Base-by-base conservation (phyloP, 64 coral and sea anemone genomes). In the Acropora tenuis region DNA sequence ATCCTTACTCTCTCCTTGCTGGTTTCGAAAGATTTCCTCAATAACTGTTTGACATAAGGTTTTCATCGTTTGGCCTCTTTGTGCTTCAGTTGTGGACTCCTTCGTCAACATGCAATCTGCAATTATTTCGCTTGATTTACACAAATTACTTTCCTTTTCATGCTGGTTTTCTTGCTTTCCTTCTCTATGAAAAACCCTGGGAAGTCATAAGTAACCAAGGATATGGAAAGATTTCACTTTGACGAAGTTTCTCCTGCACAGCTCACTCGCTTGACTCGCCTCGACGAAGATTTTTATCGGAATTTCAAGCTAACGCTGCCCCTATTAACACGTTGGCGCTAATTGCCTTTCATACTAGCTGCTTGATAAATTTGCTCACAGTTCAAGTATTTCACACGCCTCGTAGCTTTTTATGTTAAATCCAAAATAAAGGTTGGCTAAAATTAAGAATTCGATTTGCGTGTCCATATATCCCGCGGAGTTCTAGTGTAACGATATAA, bases 11-110 rank as follows among this genome's bases (percentile, higher is more conserved):
- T 18, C 30, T 30, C 30, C 65, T 48, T 80, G 8, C 16, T 91
- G 89, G 8, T 73, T 41, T 40, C 20, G 30, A 20, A 91, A 74
- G 48, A 83, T 82, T n/a, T 91, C 89, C 49, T 75, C 69, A 43
- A 91, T 61, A 5, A 83, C 79, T 1, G 89, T 91, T 73, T 91
- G 89, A 68, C 80, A 67, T 1, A 57, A 83, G 17, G 59, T 17
- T 47, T 83, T 42, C 41, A 67, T 45, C 18, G 80, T 46, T 8
- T 41, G 7, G 61, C 1, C 42, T 30, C 30, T 30, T 61, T 45
- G 44, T 46, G 61, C 30, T 5, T 7, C 15, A 67, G 17, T 59
- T 1, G 15, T 50, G 0, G 49, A 1, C 3, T 80, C 16, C n/a
- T 80, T 80, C 1, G 9, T 9, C 61, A 66, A 4, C 8, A 66